A percentile compares a stretch with the other conserved stretches of the same genome.
These are phyloP conservation scores for Poeciliopsis turneri DNA, from an alignment of 2,797 vertebrate genomes.

Conservation along the genomic window DNA sequence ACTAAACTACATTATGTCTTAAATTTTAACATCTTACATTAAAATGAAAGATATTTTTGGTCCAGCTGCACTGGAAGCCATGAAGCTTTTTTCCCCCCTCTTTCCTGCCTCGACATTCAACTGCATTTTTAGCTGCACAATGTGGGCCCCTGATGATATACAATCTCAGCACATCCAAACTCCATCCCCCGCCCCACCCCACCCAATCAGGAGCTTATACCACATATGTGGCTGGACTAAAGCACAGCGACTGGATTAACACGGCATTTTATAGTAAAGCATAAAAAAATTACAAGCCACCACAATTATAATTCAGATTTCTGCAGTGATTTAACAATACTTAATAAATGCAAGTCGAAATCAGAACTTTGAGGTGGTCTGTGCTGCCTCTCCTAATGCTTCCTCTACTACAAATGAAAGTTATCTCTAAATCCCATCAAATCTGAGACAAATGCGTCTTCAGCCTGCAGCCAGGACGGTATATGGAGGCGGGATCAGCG, in stretches of 20 bases:
- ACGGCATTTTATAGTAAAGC: background rate
- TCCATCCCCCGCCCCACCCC: slow-evolving; percentile 28
- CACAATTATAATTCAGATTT: background rate
- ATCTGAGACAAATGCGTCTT: slow-evolving; percentile 6
- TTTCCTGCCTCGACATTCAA: slow-evolving; percentile 60
- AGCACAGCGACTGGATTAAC: background rate
- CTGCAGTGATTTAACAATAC: background rate
- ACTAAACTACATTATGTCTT: slow-evolving; percentile 38
- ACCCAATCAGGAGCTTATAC: slow-evolving; percentile 21
- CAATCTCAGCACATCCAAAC: slow-evolving; percentile 56
- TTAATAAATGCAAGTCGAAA: background rate
- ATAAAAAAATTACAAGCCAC: background rate
- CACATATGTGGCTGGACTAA: slow-evolving; percentile 35
- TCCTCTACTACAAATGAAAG: background rate
- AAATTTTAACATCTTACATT: slow-evolving; percentile 15
- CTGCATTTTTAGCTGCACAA: slow-evolving; percentile 62
- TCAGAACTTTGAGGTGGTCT: background rate
- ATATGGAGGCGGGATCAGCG: slow-evolving; percentile 66
- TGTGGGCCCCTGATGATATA: slow-evolving; percentile 73
- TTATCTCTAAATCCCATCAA: slow-evolving; percentile 8
- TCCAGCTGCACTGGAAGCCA: slow-evolving; percentile 45
- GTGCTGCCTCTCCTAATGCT: background rate
- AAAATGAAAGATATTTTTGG: slow-evolving; percentile 45
- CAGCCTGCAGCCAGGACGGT: slow-evolving; percentile 11
- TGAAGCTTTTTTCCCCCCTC: slow-evolving; percentile 53